These are phyloP conservation scores for Fulmarus glacialis DNA, from an alignment of 2,113 vertebrate genomes.

Conservation along the genomic window DNA sequence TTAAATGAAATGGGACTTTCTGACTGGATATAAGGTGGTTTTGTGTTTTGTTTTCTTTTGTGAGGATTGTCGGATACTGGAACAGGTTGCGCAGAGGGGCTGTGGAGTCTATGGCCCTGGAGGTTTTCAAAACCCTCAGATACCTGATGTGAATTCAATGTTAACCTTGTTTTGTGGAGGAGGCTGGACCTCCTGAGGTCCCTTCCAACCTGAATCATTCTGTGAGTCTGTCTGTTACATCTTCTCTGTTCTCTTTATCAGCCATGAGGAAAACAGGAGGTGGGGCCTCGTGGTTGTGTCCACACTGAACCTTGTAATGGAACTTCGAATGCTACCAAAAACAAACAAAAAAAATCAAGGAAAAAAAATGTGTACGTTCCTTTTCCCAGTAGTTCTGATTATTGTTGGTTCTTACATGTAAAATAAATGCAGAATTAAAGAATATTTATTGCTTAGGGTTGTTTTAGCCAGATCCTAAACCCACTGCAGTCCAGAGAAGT, in stretches of 20 bases:
- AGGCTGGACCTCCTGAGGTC: not conserved
- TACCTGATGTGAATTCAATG: not conserved
- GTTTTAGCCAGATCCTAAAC: not conserved
- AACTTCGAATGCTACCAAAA: not conserved
- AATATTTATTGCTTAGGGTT: not conserved
- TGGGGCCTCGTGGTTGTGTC: rapidly evolving
- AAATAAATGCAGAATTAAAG: not conserved
- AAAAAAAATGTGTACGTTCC: rapidly evolving
- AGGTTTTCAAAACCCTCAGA: not conserved
- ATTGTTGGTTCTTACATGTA: not conserved
- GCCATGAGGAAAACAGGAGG: not conserved
- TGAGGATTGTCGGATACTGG: not conserved
- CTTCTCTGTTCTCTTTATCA: not conserved
- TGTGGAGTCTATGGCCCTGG: not conserved
- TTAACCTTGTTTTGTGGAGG: not conserved
- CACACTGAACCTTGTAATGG: not conserved
- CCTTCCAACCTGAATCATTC: not conserved
- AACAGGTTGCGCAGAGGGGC: not conserved
- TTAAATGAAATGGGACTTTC: not conserved
- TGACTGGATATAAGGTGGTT: not conserved
- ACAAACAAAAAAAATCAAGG: not conserved
- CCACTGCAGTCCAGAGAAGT: not conserved
- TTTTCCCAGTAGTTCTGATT: not conserved
- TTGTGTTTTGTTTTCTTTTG: not conserved
- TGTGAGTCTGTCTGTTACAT: not conserved